Conservation (phyloP, 1,140 invertebrate species). For the Drosophila kanapiae region DNA sequence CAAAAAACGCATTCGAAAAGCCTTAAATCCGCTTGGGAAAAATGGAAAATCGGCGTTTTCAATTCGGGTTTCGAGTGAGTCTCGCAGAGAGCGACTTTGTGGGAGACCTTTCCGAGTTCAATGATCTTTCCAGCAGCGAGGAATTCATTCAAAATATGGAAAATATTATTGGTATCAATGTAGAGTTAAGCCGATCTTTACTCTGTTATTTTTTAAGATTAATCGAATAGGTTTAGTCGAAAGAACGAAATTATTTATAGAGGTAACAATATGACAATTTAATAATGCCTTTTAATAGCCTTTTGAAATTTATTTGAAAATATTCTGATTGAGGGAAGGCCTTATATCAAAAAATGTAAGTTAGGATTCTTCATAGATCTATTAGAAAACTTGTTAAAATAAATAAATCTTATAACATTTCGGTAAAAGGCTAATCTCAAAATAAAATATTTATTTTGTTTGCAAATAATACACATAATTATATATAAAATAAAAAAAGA, state of each 20-base stretch:
- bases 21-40: conserved; percentile 46
- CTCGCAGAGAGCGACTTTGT: conserved; percentile 15
- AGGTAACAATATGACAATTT: not conserved
- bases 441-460: not conserved
- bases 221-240: not conserved
- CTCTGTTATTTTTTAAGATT: not conserved
- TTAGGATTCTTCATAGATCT: not conserved
- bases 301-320: too few relatives aligned
- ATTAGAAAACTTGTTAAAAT: not conserved
- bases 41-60: conserved; percentile 19
- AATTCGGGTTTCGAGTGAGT: conserved; percentile 41
- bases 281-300: not conserved
- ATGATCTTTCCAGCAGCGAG: conserved; percentile 20
- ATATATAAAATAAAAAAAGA: not conserved
- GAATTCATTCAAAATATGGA: conserved; percentile 2
- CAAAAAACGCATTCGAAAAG: conserved; percentile 49
- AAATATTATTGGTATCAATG: not conserved
- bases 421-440: not conserved
- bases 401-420: not conserved
- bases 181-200: not conserved
- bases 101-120: conserved; percentile 38
- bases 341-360: too few relatives aligned
- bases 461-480: too few relatives aligned
- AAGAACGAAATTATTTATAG: not conserved
- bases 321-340: too few relatives aligned